Evolutionary conservation across 2,113 vertebrate species (phyloP).

Genomic region (Azemiops feae): DNA sequence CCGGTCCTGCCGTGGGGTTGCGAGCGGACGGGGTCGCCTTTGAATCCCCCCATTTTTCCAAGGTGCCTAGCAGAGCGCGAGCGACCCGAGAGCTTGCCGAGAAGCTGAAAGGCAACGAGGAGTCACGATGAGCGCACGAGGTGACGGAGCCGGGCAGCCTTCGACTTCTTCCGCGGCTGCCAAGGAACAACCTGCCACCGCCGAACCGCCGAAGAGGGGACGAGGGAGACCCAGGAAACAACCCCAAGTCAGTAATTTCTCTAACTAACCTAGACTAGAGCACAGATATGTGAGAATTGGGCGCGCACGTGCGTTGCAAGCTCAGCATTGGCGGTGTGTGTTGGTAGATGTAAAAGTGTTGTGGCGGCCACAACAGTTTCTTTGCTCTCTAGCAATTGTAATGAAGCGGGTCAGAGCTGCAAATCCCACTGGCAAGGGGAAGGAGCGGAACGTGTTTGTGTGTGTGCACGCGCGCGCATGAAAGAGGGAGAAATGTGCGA

Average conservation of each 20-base stretch:
- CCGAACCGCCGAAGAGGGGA: slow-evolving; percentile 87
- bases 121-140: slow-evolving; percentile 87
- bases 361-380: slow-evolving; percentile 42
- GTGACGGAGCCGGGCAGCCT: slow-evolving; percentile 86
- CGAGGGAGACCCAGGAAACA: slow-evolving; percentile 94
- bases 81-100: slow-evolving; percentile 30
- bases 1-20: slow-evolving; percentile 42
- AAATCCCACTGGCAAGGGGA: neutral
- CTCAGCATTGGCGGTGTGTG: neutral
- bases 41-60: slow-evolving; percentile 49
- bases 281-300: slow-evolving; percentile 40
- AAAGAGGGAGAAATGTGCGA: neutral
- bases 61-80: slow-evolving; percentile 45
- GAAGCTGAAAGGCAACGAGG: slow-evolving; percentile 45
- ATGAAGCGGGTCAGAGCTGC: neutral
- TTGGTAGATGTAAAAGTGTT: slow-evolving; percentile 25
- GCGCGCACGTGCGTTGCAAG: neutral
- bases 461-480: slow-evolving; percentile 34
- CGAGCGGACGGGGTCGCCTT: slow-evolving; percentile 28
- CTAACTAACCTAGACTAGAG: slow-evolving; percentile 26
- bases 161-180: slow-evolving; percentile 75
- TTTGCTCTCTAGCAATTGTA: neutral
- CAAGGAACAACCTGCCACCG: slow-evolving; percentile 84
- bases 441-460: slow-evolving; percentile 27
- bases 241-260: slow-evolving; percentile 84